Conservation (phyloP, 64 coral and sea anemone genomes). For the Pocillopora damicornis region DNA sequence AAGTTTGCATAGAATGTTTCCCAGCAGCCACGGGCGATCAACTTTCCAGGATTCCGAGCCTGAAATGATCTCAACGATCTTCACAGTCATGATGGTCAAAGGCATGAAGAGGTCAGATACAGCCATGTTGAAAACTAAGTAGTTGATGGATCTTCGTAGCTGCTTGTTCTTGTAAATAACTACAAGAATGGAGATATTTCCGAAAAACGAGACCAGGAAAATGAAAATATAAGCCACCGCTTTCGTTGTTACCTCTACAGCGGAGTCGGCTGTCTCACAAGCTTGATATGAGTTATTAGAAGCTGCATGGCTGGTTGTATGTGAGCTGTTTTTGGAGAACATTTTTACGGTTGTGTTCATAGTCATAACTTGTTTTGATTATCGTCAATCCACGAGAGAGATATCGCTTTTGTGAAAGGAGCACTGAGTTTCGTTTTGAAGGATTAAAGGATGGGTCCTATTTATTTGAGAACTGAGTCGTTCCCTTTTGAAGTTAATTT, state of each 20-base stretch:
- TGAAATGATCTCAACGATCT: neutral
- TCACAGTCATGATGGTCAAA: neutral
- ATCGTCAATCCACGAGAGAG: too few species aligned
- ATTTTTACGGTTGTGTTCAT: too few species aligned
- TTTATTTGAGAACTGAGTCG: too few species aligned
- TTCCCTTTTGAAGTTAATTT: too few species aligned
- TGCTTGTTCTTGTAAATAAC: slow-evolving; percentile 20
- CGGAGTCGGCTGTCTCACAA: neutral
- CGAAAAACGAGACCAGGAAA: slow-evolving; percentile 1
- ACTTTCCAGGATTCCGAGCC: neutral
- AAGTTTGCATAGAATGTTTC: slow-evolving; percentile 34
- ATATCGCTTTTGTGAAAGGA: too few species aligned
- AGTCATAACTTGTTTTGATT: too few species aligned
- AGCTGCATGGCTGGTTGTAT: too few species aligned
- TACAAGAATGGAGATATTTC: slow-evolving; percentile 19
- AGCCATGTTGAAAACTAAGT: slow-evolving; percentile 53
- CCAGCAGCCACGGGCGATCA: neutral
- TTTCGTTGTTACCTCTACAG: neutral
- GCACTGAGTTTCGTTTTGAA: too few species aligned
- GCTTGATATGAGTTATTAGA: neutral
- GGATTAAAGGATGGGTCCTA: too few species aligned
- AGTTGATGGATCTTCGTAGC: slow-evolving; percentile 20
- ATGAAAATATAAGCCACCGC: neutral
- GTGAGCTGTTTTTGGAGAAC: too few species aligned
- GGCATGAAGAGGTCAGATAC: slow-evolving; percentile 29